These are phyloP conservation scores for Vulpes vulpes DNA, from an alignment of 2,113 vertebrate genomes.

Conservation along the genomic window DNA sequence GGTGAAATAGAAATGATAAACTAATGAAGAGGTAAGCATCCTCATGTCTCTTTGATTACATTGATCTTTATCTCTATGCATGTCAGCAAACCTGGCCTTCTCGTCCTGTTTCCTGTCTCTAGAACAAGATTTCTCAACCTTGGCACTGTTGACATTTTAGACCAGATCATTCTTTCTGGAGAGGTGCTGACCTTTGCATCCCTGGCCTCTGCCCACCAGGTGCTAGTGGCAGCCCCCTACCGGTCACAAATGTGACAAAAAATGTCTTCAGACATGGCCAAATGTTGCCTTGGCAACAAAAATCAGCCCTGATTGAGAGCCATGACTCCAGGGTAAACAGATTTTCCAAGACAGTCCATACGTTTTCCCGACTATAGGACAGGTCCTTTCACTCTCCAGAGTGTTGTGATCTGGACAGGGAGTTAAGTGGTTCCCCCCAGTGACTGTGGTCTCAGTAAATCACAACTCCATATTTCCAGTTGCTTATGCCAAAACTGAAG, in stretches of 20 bases:
- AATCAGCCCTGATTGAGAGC: not conserved
- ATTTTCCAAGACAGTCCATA: not conserved
- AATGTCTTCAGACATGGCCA: not conserved
- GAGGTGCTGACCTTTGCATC: not conserved
- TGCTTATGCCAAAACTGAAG: not conserved
- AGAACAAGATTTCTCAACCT: not conserved
- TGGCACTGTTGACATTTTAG: not conserved
- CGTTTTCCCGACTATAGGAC: not conserved
- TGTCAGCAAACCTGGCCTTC: not conserved
- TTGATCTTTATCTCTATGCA: not conserved
- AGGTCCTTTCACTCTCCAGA: not conserved
- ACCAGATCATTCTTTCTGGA: not conserved
- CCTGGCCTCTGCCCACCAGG: not conserved
- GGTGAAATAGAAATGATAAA: not conserved
- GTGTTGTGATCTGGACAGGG: not conserved
- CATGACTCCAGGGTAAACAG: not conserved
- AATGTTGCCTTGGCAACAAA: not conserved
- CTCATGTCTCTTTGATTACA: not conserved
- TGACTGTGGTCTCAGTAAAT: not conserved
- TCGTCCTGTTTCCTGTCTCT: not conserved
- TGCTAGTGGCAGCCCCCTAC: not conserved
- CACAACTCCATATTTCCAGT: not conserved
- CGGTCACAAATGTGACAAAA: not conserved
- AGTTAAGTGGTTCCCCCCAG: not conserved
- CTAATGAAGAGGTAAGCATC: not conserved